A percentile compares a stretch with the other conserved stretches of the same genome.
phyloP scores from a whole-genome alignment of 2,113 vertebrate species.

The Ochotona curzoniae region DNA sequence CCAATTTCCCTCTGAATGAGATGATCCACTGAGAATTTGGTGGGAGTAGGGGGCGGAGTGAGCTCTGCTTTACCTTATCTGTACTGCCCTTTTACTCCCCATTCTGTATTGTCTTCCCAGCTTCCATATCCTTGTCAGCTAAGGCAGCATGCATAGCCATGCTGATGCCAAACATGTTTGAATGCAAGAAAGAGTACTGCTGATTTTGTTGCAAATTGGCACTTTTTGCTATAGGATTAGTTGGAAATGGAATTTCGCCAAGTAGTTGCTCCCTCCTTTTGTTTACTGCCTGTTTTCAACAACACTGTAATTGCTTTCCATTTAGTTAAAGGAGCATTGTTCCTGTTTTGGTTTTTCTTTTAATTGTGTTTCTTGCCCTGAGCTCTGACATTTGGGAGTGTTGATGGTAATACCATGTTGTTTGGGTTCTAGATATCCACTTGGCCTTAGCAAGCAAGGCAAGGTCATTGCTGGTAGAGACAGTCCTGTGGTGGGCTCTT shows the following conservation, averaged over 20 bases:
- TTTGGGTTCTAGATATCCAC: constrained; percentile 49
- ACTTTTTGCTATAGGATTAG: constrained; percentile 68
- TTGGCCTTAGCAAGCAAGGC: constrained; percentile 48
- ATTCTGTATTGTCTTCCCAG: not conserved
- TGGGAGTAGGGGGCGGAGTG: not conserved
- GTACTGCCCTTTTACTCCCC: not conserved
- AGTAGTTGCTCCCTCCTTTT: constrained; percentile 61
- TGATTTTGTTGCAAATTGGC: constrained; percentile 70
- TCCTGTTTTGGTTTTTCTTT: constrained; percentile 67
- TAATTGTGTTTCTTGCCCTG: constrained; percentile 66
- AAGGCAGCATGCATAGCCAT: not conserved
- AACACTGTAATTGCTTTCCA: constrained; percentile 75
- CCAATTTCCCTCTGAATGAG: not conserved
- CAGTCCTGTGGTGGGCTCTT: not conserved
- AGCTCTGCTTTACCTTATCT: not conserved
- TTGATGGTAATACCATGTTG: constrained; percentile 26
- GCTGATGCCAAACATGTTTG: constrained; percentile 41
- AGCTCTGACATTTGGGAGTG: constrained; percentile 43
- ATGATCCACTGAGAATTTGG: not conserved
- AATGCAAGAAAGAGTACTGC: not conserved
- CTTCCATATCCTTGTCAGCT: not conserved
- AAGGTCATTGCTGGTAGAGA: not conserved
- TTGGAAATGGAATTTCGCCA: constrained; percentile 68
- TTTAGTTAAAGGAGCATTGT: constrained; percentile 75
- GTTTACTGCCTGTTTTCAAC: constrained; percentile 76